A percentile compares a stretch with the other conserved stretches of the same genome.
These are phyloP conservation scores for Tympanoctomys barrerae DNA, from an alignment of 2,797 vertebrate species.

Conservation along the genomic window DNA sequence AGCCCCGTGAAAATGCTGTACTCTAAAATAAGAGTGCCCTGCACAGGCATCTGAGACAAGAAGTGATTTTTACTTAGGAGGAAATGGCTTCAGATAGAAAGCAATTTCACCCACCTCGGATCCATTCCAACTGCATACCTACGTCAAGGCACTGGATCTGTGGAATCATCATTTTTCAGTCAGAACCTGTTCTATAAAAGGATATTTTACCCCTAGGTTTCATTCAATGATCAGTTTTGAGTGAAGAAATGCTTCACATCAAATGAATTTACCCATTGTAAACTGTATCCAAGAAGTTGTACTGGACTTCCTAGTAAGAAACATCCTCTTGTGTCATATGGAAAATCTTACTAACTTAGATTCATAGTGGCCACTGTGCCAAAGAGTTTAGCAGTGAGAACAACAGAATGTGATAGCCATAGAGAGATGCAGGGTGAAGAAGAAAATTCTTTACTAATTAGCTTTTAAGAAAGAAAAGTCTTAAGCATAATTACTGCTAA, in stretches of 20 bases:
- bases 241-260: conserved; percentile 45
- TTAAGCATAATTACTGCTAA: background rate
- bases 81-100: background rate
- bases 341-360: background rate
- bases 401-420: background rate
- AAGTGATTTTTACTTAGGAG: background rate
- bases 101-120: background rate
- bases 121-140: background rate
- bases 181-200: background rate
- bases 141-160: background rate
- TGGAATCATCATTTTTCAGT: background rate
- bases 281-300: background rate
- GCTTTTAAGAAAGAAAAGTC: background rate
- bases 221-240: background rate
- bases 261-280: background rate
- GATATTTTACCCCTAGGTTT: background rate
- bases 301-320: too few species aligned
- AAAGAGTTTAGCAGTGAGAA: background rate
- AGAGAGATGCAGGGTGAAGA: background rate
- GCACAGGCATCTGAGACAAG: background rate
- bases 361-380: background rate
- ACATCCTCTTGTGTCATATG: background rate
- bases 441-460: background rate
- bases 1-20: background rate
- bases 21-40: background rate